Base-by-base conservation (phyloP, 2,888 invertebrate genomes). In the Gandaritis pyraliata region DNA sequence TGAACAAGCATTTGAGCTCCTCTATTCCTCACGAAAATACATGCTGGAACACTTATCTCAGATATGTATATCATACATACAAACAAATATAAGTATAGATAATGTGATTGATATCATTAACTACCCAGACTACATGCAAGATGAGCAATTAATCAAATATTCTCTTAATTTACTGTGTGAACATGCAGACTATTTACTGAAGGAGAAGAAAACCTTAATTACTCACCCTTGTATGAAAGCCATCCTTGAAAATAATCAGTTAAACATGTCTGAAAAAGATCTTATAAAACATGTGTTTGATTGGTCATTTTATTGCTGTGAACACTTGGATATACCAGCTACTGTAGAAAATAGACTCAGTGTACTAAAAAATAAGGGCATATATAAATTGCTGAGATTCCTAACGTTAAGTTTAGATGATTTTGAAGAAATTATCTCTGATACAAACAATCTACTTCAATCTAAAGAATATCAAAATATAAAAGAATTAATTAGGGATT, bases 11-110 rank as follows among this genome's bases (percentile, higher is more conserved):
- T 94, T 94, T 90, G 93, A 93, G 70, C 80, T 95, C 62, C 82
- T 94, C 49, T 95, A 95, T 86, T 93, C 94, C n/a, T 93, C 94
- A 30, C 93, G 94, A 72, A 95, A 95, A 82, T 95, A 95, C 80
- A 85, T 95, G 74, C 76, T 95, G 41, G 91, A 93, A 64, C 87
- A 92, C 72, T 81, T 94, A 48, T 83, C 83, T 61, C 85, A 91
- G 41, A 74, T 87, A 57, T 95, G 94, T 75, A 80, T 93, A 61
- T 77, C 86, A 54, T 94, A 93, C 72, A 91, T 95, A 58, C 80
- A 89, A 72, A 83, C 87, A 51, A 93, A 94, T 75, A 81, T 94
- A 39, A 93, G 90, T 76, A 89, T 94, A 70, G 92, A 90, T 66
- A 94, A 93, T 88, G 93, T 94, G 12, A 85, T 94, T 58, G 85